Evolutionary conservation across 2,113 vertebrate species (phyloP).

Genomic region (Gobius niger): DNA sequence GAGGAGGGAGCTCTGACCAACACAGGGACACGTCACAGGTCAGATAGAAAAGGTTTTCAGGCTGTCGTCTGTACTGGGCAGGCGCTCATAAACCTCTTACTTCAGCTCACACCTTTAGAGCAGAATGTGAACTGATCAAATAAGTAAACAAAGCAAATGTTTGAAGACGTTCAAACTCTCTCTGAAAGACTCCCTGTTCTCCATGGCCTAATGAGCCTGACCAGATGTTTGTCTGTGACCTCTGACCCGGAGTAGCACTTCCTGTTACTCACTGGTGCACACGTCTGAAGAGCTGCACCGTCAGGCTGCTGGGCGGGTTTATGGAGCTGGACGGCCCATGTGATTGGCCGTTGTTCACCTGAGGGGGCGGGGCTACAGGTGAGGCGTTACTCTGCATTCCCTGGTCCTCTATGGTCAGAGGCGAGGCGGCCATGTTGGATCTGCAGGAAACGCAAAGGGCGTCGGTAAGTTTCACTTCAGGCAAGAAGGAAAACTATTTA

Average conservation of each 20-base stretch:
- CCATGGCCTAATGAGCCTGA: too few species aligned
- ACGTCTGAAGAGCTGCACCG: conserved; percentile 10
- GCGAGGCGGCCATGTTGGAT: conserved; percentile 44
- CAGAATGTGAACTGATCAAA: too few species aligned
- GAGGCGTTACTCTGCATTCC: conserved; percentile 18
- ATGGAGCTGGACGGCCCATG: not conserved
- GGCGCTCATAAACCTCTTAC: too few species aligned
- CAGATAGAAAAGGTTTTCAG: too few species aligned
- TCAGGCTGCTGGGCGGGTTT: conserved; percentile 8
- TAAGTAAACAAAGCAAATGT: too few species aligned
- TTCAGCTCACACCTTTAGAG: too few species aligned
- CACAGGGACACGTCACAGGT: not conserved
- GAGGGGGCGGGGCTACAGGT: not conserved
- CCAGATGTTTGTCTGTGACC: too few species aligned
- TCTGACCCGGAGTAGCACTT: too few species aligned
- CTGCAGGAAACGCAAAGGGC: not conserved
- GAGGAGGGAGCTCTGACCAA: conserved; percentile 21
- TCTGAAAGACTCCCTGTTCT: too few species aligned
- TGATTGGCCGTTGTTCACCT: not conserved
- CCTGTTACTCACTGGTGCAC: conserved; percentile 17
- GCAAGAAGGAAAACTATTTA: too few species aligned
- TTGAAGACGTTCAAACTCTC: too few species aligned
- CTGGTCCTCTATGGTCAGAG: conserved; percentile 77
- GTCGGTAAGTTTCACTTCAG: too few species aligned
- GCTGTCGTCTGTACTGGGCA: not conserved